phyloP scores from a whole-genome alignment of 2,888 invertebrate species.

The Cephus pygmeus region DNA sequence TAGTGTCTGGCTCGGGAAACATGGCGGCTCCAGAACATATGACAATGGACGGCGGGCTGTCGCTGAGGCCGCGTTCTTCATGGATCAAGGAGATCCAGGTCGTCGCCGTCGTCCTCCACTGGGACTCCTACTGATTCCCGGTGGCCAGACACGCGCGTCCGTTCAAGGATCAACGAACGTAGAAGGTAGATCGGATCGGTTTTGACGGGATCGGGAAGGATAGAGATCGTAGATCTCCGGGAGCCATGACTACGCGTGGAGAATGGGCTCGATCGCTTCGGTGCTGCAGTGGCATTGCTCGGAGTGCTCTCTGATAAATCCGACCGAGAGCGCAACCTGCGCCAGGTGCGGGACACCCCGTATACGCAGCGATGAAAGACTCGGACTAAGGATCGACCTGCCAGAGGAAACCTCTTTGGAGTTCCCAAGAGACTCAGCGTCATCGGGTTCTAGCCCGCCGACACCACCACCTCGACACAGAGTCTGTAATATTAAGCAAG shows the following conservation, averaged over 20 bases:
- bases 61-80: slow-evolving; percentile 30
- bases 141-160: background rate
- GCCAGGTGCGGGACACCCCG: slow-evolving; percentile 78
- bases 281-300: slow-evolving; percentile 94
- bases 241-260: slow-evolving; percentile 69
- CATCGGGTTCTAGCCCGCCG: slow-evolving; percentile 52
- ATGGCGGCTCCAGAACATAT: slow-evolving; percentile 63
- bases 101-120: slow-evolving; percentile 18
- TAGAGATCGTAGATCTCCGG: slow-evolving; percentile 9
- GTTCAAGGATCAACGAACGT: slow-evolving; percentile 19
- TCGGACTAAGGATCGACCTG: slow-evolving; percentile 7
- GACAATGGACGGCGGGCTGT: slow-evolving; percentile 60
- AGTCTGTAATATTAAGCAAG: background rate
- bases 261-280: slow-evolving; percentile 93
- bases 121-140: background rate
- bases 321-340: slow-evolving; percentile 86
- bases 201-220: slow-evolving; percentile 15
- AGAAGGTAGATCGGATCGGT: background rate
- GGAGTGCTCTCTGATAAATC: slow-evolving; percentile 89
- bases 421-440: slow-evolving; percentile 19
- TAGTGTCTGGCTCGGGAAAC: slow-evolving; percentile 37
- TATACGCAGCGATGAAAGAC: slow-evolving; percentile 49
- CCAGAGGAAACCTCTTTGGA: background rate
- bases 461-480: slow-evolving; percentile 52
- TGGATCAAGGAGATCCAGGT: slow-evolving; percentile 13